Evolutionary conservation across 2,888 invertebrate species (phyloP).

Genomic region (Julus scandinavius): DNA sequence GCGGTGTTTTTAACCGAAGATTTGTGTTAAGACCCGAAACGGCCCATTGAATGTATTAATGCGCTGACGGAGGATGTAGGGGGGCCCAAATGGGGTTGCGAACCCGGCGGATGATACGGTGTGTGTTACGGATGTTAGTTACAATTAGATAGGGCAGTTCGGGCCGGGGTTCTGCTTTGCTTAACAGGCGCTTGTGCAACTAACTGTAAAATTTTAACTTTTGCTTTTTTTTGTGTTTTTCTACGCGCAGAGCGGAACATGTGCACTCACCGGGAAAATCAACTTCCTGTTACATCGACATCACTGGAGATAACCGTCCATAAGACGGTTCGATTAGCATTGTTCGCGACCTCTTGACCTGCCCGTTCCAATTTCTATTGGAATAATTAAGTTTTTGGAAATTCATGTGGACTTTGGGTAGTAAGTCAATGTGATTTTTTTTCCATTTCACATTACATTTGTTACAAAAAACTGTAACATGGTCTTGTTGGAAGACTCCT

Average conservation of each 20-base stretch:
- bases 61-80: background rate
- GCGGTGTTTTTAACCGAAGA: background rate
- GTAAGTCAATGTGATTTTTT: too few species aligned
- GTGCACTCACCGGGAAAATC: background rate
- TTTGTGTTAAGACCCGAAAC: background rate
- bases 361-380: too few species aligned
- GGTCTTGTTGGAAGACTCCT: too few species aligned
- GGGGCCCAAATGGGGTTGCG: background rate
- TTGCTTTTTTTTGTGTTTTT: conserved; percentile 2
- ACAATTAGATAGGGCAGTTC: background rate
- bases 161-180: conserved; percentile 18
- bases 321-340: too few species aligned
- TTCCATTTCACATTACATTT: too few species aligned
- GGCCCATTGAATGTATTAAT: conserved; percentile 18
- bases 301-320: background rate
- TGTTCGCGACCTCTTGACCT: too few species aligned
- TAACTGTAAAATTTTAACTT: conserved; percentile 18
- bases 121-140: conserved; percentile 2
- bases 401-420: too few species aligned
- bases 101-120: background rate
- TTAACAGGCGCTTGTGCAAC: conserved; percentile 18
- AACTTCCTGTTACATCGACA: background rate
- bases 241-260: background rate
- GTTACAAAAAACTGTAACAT: too few species aligned
- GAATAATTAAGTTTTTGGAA: too few species aligned